phyloP scores from a whole-genome alignment of 2,888 invertebrate genomes.

The Drosophila paranaensis region DNA sequence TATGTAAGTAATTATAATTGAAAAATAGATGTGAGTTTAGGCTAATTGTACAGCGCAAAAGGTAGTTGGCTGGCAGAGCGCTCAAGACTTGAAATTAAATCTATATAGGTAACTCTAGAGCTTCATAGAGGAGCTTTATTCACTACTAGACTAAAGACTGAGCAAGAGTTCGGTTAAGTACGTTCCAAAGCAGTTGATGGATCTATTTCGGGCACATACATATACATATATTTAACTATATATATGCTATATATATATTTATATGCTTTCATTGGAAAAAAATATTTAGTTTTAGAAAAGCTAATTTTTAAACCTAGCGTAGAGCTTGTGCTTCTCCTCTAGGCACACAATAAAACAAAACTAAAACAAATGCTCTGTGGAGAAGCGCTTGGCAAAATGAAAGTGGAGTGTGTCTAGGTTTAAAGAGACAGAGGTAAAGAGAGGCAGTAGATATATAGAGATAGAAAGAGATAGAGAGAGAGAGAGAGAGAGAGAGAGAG shows the following conservation, averaged over 20 bases:
- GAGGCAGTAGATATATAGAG: conserved; percentile 14
- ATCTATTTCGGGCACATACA: conserved; percentile 21
- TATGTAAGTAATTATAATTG: conserved; percentile 48
- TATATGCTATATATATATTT: conserved; percentile 11
- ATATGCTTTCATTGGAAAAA: conserved; percentile 37
- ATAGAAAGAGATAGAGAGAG: conserved; percentile 34
- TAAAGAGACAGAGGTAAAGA: conserved; percentile 5
- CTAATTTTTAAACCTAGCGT: conserved; percentile 53
- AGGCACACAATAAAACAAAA: conserved; percentile 63
- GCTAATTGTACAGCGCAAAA: conserved; percentile 78
- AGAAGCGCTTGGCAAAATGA: conserved; percentile 48
- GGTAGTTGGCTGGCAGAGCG: conserved; percentile 75
- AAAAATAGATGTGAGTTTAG: conserved; percentile 50
- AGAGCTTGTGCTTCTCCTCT: conserved; percentile 60
- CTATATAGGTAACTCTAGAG: conserved; percentile 39
- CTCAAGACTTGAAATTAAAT: conserved; percentile 72
- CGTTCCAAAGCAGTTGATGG: conserved; percentile 59
- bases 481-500: conserved; percentile 21
- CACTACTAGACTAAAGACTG: conserved; percentile 54
- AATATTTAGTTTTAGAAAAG: conserved; percentile 37
- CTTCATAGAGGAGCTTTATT: conserved; percentile 43
- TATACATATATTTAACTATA: not conserved
- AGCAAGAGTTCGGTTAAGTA: conserved; percentile 31
- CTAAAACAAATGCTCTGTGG: conserved; percentile 61
- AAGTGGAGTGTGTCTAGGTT: conserved; percentile 54